phyloP scores from a whole-genome alignment of 2,888 invertebrate species.

The Amiota mariae region DNA sequence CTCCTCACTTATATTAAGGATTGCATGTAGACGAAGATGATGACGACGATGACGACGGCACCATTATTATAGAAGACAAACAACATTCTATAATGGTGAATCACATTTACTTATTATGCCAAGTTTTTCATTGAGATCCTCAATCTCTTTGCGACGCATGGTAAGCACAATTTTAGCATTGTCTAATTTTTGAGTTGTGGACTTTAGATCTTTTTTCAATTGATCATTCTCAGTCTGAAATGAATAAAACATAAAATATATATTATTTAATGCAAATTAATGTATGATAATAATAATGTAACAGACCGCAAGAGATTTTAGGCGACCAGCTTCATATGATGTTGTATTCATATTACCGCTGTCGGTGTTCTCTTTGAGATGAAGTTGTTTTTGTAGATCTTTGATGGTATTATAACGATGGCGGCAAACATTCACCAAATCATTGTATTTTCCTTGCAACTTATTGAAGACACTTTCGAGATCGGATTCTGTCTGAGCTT shows the following conservation, averaged over 20 bases:
- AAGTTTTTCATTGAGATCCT: neutral
- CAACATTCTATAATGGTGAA: neutral
- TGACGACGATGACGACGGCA: no score
- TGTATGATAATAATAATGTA: no score
- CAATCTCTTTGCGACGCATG: slow-evolving; percentile 24
- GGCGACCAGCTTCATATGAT: slow-evolving; percentile 52
- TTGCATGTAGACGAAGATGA: no score
- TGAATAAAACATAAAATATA: slow-evolving; percentile 20
- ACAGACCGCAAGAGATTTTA: slow-evolving; percentile 53
- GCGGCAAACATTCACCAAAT: slow-evolving; percentile 62
- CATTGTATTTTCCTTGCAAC: slow-evolving; percentile 58
- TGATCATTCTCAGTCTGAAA: slow-evolving; percentile 13
- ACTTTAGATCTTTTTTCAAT: slow-evolving; percentile 14
- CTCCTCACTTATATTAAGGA: no score
- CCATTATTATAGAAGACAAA: no score
- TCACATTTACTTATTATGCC: neutral
- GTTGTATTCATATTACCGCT: slow-evolving; percentile 44
- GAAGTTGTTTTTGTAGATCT: slow-evolving; percentile 55
- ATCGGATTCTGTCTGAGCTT: slow-evolving; percentile 58
- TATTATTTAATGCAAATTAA: neutral
- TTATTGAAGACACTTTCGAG: slow-evolving; percentile 50
- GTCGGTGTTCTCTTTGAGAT: slow-evolving; percentile 50
- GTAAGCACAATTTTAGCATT: slow-evolving; percentile 46
- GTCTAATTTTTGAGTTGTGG: slow-evolving; percentile 43
- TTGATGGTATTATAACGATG: slow-evolving; percentile 57